A percentile compares a stretch with the other conserved stretches of the same genome.
Evolutionary conservation across 1,140 invertebrate species (phyloP).

Genomic region (Rhopalosiphum padi): DNA sequence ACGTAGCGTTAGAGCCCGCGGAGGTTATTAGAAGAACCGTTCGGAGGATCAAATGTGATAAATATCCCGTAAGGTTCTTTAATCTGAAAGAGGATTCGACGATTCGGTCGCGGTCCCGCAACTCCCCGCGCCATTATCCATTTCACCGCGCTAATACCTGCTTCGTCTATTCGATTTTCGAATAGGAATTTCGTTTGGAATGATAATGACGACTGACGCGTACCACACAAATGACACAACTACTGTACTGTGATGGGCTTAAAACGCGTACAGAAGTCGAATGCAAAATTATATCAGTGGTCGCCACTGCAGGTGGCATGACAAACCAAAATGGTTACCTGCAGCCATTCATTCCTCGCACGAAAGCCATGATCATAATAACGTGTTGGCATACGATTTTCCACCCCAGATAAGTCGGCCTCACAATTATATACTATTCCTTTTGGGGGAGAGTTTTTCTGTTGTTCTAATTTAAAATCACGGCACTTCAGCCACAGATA

Average conservation of each 20-base stretch:
- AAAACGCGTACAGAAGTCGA: background rate
- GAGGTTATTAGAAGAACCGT: background rate
- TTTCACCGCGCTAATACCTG: background rate
- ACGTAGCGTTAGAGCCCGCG: background rate
- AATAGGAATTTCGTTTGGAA: background rate
- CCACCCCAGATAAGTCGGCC: background rate
- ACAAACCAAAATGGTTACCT: background rate
- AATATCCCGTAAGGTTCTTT: background rate
- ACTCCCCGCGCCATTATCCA: background rate
- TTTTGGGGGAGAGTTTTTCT: background rate
- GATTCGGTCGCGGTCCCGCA: background rate
- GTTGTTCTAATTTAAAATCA: background rate
- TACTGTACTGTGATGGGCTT: background rate
- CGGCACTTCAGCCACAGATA: too few species aligned
- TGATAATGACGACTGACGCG: background rate
- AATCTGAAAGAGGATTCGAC: background rate
- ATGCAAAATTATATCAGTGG: background rate
- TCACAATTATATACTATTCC: too few species aligned
- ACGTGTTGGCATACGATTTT: background rate
- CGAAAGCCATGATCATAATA: background rate
- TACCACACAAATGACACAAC: background rate
- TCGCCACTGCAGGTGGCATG: too few species aligned
- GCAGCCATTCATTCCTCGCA: fast-evolving
- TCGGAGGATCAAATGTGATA: background rate
- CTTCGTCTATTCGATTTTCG: background rate